Evolutionary conservation across 2,113 vertebrate species (phyloP).

Genomic region (Pogonocichla stellata): DNA sequence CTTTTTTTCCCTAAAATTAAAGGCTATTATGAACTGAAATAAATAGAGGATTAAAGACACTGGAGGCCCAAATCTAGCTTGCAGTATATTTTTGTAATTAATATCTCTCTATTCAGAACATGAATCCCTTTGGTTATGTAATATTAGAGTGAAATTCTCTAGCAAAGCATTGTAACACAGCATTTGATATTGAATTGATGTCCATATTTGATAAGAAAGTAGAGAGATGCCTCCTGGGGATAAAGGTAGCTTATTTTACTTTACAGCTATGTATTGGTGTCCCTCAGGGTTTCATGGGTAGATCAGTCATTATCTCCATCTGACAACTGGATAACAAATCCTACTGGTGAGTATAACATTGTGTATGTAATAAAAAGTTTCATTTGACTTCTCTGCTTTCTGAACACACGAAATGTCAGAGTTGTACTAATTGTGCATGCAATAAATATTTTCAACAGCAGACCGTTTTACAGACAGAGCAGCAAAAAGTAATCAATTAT

Average conservation of each 20-base stretch:
- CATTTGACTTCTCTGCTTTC: background rate
- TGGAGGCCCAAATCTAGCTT: background rate
- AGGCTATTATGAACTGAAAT: background rate
- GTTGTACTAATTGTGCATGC: background rate
- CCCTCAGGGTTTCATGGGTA: background rate
- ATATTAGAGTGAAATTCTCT: background rate
- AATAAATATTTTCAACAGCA: conserved; percentile 17
- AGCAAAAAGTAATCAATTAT: conserved; percentile 47
- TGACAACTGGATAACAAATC: background rate
- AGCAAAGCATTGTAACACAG: background rate
- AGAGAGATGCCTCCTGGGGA: background rate
- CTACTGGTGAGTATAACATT: background rate
- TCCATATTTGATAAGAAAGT: background rate
- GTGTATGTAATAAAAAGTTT: background rate
- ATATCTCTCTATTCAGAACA: background rate
- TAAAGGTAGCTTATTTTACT: background rate
- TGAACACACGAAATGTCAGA: background rate
- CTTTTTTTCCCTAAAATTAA: background rate
- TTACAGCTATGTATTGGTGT: background rate
- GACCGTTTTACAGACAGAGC: background rate
- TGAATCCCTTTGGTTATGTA: background rate
- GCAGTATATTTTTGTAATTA: background rate
- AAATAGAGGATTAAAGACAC: background rate
- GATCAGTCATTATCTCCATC: background rate
- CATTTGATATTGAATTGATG: background rate